Evolutionary conservation across 2,888 invertebrate species (phyloP), one percentile per base, ranked within the genome.

Genomic region (Taphrorychus bicolor): DNA sequence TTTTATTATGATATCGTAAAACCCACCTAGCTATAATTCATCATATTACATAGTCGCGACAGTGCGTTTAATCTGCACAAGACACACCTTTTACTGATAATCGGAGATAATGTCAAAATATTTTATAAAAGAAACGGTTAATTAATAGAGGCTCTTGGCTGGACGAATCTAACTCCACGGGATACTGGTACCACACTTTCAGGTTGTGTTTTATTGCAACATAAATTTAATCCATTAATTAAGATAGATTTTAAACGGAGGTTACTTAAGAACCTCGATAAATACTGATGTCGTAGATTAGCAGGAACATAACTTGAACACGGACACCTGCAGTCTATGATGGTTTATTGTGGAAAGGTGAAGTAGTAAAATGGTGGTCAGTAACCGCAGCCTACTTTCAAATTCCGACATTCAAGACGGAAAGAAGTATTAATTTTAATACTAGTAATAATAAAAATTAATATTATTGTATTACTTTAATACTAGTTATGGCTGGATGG

Each of bases 21-120:
- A 56, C 63, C 32, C 45, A 56, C 49, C 48, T 21, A 56, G 42
- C 56, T 42, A 49, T 51, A 57, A 63, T 56, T 63, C 54, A 63
- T 63, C 63, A 21, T 63, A 57, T n/a, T n/a, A n/a, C n/a, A n/a
- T n/a, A n/a, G 56, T 57, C 56, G 53, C 45, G 21, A 21, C 16
- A 42, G 42, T 52, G 41, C 22, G 52, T 52, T 60, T 64, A 58
- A 58, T 64, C 64, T 32, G 40, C 41, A 51, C 52, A 40, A 58
- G 64, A 41, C 64, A 64, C 64, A 58, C 64, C 64, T 64, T 59
- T 59, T 64, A 53, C 64, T 64, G 64, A 64, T 64, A 58, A 53
- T 57, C 57, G 45, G n/a, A 58, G 64, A 64, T 64, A 64, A 51
- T 42, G 64, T 64, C 59, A 64, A 64, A 59, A 58, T 59, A 64